Conservation (phyloP, 1,140 invertebrate species). For the Papilio glaucus region DNA sequence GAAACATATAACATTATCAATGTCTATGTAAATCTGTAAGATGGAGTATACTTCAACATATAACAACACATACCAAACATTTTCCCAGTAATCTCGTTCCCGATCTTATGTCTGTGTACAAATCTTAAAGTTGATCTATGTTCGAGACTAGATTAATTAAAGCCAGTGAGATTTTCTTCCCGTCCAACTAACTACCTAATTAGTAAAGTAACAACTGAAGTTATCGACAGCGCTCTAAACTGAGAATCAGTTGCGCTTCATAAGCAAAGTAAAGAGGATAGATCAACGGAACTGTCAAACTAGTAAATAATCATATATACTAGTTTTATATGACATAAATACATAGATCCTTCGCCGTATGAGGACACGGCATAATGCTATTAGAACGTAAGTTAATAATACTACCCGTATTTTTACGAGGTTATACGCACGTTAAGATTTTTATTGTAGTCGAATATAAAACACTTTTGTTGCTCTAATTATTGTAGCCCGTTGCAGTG, state of each 20-base stretch:
- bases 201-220: slow-evolving; percentile 21
- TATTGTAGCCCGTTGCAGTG: slow-evolving; percentile 32
- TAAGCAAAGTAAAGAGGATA: neutral
- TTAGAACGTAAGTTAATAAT: neutral
- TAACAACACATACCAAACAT: neutral
- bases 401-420: too few species aligned
- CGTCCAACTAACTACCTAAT: slow-evolving; percentile 24
- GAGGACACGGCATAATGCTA: too few species aligned
- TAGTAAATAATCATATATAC: too few species aligned
- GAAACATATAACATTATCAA: too few species aligned
- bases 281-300: too few species aligned
- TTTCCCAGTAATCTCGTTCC: neutral
- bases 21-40: too few species aligned
- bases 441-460: neutral
- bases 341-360: neutral
- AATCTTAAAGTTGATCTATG: slow-evolving; percentile 27
- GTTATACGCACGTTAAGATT: neutral
- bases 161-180: slow-evolving; percentile 3
- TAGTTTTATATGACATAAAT: too few species aligned
- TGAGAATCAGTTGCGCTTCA: neutral
- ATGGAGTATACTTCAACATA: too few species aligned
- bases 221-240: slow-evolving; percentile 31
- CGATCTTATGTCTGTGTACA: neutral
- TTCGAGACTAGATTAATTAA: slow-evolving; percentile 31
- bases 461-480: neutral